Conservation (phyloP, 2,113 vertebrate species). For the Picathartes gymnocephalus region DNA sequence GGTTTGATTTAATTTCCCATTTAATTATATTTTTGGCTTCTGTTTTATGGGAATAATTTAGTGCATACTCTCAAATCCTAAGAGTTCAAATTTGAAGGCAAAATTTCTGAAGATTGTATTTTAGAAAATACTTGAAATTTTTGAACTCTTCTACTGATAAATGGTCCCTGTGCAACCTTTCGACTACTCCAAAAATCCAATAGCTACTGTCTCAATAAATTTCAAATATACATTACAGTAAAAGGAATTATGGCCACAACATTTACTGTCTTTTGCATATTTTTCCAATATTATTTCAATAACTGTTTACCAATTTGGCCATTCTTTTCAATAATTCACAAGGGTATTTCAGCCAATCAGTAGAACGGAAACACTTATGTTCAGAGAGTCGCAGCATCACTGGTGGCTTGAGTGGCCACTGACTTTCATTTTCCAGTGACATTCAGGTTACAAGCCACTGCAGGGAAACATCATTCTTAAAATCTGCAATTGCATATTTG, state of each 20-base stretch:
- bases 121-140: neutral
- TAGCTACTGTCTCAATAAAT: neutral
- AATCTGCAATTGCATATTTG: neutral
- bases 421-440: neutral
- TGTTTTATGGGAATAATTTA: neutral
- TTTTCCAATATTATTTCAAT: neutral
- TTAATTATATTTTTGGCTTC: neutral
- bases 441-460: neutral
- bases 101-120: neutral
- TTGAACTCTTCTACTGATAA: neutral
- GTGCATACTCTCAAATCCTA: neutral
- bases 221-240: neutral
- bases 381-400: neutral
- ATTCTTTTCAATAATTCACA: neutral
- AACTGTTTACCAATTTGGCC: neutral
- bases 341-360: neutral
- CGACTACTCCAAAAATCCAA: neutral
- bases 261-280: neutral
- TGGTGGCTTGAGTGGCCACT: neutral
- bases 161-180: neutral
- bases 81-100: neutral
- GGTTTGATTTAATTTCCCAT: slow-evolving; percentile 25
- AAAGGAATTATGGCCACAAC: neutral
- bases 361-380: neutral
- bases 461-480: neutral